Conservation (phyloP, 2,113 vertebrate genomes). For the Toxotes jaculatrix region DNA sequence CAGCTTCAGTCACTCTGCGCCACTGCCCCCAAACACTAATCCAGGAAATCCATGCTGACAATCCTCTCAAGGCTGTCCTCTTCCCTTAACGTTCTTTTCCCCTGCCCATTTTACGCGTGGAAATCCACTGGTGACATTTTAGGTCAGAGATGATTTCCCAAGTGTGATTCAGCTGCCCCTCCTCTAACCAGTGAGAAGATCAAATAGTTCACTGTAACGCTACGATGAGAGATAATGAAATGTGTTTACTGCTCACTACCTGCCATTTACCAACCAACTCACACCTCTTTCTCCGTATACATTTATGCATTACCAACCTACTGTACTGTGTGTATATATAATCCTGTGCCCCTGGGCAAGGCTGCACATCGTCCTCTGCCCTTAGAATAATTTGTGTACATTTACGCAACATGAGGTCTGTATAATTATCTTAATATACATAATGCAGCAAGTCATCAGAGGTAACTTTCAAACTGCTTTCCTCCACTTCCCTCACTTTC, state of each 20-base stretch:
- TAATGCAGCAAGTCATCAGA: slow-evolving; percentile 25
- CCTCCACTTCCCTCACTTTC: slow-evolving; percentile 5
- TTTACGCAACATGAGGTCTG: slow-evolving; percentile 35
- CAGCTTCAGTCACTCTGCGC: slow-evolving; percentile 59
- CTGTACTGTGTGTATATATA: slow-evolving; percentile 30
- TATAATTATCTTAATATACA: slow-evolving; percentile 45
- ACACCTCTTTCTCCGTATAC: background rate
- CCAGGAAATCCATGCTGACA: slow-evolving; percentile 74
- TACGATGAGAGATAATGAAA: slow-evolving; percentile 3
- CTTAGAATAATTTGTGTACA: slow-evolving; percentile 29
- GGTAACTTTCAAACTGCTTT: slow-evolving; percentile 18
- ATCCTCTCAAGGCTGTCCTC: slow-evolving; percentile 65
- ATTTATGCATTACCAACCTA: slow-evolving; percentile 45
- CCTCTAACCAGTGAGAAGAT: slow-evolving; percentile 32
- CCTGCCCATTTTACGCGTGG: slow-evolving; percentile 5
- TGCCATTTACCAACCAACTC: slow-evolving; percentile 17
- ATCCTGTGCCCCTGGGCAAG: slow-evolving; percentile 25
- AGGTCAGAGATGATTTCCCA: slow-evolving; percentile 58
- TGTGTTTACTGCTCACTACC: slow-evolving; percentile 35
- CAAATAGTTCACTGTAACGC: slow-evolving; percentile 24
- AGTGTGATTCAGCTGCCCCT: slow-evolving; percentile 35
- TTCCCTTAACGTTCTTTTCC: slow-evolving; percentile 30
- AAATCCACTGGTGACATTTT: slow-evolving; percentile 52
- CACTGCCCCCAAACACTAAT: slow-evolving; percentile 65
- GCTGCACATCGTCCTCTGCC: slow-evolving; percentile 6